Conservation (phyloP, 2,888 invertebrate genomes). For the Tillus elongatus region DNA sequence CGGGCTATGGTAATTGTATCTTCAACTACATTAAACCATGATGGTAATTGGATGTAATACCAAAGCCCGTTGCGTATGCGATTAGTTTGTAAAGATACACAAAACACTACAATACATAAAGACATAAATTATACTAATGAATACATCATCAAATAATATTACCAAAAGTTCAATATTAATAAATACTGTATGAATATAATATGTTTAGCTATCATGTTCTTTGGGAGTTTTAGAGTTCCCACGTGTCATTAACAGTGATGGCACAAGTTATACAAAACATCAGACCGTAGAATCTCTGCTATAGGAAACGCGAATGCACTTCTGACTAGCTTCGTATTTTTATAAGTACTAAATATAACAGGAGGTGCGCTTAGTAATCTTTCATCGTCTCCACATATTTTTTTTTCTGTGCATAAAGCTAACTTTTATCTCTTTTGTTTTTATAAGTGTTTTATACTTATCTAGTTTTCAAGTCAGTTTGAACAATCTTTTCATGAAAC, state of each 20-base stretch:
- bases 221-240: conserved; percentile 30
- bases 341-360: conserved; percentile 37
- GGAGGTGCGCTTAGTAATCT: conserved; percentile 27
- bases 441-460: too few relatives aligned
- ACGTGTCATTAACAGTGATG: conserved; percentile 30
- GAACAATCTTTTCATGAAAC: too few relatives aligned
- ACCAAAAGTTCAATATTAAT: conserved; percentile 21
- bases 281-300: conserved; percentile 36
- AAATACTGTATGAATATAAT: conserved; percentile 24
- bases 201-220: conserved; percentile 27
- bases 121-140: conserved; percentile 32
- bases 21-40: too few relatives aligned
- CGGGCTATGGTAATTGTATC: too few relatives aligned
- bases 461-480: too few relatives aligned
- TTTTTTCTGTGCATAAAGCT: too few relatives aligned
- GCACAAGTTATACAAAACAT: conserved; percentile 35
- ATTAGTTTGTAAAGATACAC: conserved; percentile 38
- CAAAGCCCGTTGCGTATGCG: conserved; percentile 31
- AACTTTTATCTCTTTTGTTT: too few relatives aligned
- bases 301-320: conserved; percentile 42
- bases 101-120: conserved; percentile 39
- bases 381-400: too few relatives aligned
- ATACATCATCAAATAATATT: conserved; percentile 28
- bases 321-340: conserved; percentile 44
- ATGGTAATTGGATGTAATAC: too few relatives aligned